Percentiles rank a stretch among this genome's conserved stretches.
These are phyloP conservation scores for Sebastes hopkinsi DNA, from an alignment of 2,797 vertebrate species.

Conservation along the genomic window DNA sequence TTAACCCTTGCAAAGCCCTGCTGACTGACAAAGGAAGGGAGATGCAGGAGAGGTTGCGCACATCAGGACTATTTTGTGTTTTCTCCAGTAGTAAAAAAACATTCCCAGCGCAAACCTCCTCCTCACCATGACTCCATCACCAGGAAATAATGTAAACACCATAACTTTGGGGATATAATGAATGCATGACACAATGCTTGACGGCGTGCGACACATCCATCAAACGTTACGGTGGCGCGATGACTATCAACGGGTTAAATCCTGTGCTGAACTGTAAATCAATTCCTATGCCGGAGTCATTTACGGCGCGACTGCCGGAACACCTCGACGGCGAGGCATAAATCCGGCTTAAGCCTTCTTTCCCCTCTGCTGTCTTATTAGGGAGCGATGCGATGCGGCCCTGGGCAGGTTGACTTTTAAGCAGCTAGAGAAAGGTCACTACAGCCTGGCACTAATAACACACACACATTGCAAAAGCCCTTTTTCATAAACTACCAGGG, in stretches of 20 bases:
- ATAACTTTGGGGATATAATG: neutral
- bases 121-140: neutral
- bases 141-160: neutral
- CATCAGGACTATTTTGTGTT: neutral
- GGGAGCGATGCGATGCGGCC: conserved; percentile 34
- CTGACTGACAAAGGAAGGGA: conserved; percentile 8
- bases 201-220: conserved; percentile 4
- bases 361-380: conserved; percentile 47
- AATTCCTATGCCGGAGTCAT: conserved; percentile 34
- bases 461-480: neutral
- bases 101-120: neutral
- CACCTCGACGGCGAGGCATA: conserved; percentile 37
- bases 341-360: conserved; percentile 54
- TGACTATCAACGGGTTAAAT: conserved; percentile 41
- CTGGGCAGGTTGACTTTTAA: conserved; percentile 60
- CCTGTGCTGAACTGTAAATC: conserved; percentile 34
- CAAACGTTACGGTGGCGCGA: neutral
- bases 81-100: neutral
- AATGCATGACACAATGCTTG: conserved; percentile 1
- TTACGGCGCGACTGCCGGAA: conserved; percentile 22
- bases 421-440: conserved; percentile 60
- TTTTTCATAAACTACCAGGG: neutral
- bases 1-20: conserved; percentile 55
- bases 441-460: conserved; percentile 12
- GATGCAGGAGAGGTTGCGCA: neutral